Conservation (phyloP, 2,113 vertebrate genomes). For the Emydocephalus ijimae region DNA sequence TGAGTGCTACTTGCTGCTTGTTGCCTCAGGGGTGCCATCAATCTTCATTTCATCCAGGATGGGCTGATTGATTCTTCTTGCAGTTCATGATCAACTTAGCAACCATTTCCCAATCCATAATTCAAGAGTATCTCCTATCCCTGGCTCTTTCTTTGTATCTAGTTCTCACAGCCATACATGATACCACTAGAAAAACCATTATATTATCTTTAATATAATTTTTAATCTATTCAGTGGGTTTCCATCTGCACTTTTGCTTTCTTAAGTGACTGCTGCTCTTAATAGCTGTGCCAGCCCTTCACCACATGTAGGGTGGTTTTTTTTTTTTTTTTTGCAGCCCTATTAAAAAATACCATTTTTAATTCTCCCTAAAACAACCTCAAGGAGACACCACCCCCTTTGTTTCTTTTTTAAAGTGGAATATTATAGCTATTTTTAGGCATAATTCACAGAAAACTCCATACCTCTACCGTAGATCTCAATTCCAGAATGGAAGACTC, state of each 20-base stretch:
- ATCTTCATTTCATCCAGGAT: not conserved
- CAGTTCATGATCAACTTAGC: not conserved
- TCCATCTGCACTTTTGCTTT: not conserved
- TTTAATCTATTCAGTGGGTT: not conserved
- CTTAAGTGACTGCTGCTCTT: not conserved
- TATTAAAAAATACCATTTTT: not conserved
- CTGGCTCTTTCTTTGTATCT: not conserved
- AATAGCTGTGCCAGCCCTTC: not conserved
- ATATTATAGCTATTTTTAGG: not conserved
- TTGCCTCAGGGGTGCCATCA: not conserved
- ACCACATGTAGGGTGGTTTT: not conserved
- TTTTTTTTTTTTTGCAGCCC: not conserved
- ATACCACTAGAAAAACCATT: not conserved
- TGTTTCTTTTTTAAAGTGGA: not conserved
- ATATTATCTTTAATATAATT: not conserved
- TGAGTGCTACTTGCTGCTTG: not conserved
- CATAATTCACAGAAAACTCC: conserved; percentile 39
- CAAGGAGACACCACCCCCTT: not conserved
- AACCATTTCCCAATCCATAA: not conserved
- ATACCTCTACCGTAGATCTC: conserved; percentile 92
- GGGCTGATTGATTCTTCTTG: not conserved
- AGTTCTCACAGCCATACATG: not conserved
- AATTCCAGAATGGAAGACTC: conserved; percentile 94
- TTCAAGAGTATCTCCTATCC: not conserved
- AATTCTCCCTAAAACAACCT: no score